Conservation (phyloP, 2,797 vertebrate genomes). For the Spizella passerina region DNA sequence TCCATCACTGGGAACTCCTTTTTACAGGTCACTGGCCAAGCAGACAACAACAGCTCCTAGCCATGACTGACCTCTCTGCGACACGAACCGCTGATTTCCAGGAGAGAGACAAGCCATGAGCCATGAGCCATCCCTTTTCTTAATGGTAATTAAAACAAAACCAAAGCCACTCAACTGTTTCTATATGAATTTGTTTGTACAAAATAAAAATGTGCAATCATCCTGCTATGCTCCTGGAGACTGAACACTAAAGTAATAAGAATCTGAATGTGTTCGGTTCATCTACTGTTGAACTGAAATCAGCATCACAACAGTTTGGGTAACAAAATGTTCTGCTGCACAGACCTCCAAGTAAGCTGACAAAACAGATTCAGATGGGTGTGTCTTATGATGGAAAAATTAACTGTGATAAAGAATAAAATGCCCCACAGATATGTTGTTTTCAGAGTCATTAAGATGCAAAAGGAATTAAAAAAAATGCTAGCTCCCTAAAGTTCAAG, state of each 20-base stretch:
- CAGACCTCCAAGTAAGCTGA: background rate
- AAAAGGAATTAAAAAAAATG: background rate
- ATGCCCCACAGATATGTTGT: background rate
- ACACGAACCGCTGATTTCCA: background rate
- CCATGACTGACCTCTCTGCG: slow-evolving; percentile 27
- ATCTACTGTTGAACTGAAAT: background rate
- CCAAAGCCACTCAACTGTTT: background rate
- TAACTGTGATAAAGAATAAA: background rate
- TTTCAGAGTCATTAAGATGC: background rate
- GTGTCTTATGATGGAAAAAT: background rate
- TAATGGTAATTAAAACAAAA: background rate
- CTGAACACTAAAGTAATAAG: background rate
- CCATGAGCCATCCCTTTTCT: background rate
- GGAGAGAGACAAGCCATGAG: background rate
- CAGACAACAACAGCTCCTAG: slow-evolving; percentile 64
- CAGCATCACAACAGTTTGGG: background rate
- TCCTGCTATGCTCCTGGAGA: background rate
- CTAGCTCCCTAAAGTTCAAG: background rate
- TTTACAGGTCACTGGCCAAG: slow-evolving; percentile 60
- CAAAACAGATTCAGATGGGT: background rate
- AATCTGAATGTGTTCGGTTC: background rate
- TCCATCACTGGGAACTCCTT: background rate
- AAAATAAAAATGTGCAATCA: background rate
- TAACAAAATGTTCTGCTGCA: background rate
- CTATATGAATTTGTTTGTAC: background rate